A percentile compares a stretch with the other conserved stretches of the same genome.
Conservation (phyloP, 2,888 invertebrate genomes). For the Spisula solida region DNA sequence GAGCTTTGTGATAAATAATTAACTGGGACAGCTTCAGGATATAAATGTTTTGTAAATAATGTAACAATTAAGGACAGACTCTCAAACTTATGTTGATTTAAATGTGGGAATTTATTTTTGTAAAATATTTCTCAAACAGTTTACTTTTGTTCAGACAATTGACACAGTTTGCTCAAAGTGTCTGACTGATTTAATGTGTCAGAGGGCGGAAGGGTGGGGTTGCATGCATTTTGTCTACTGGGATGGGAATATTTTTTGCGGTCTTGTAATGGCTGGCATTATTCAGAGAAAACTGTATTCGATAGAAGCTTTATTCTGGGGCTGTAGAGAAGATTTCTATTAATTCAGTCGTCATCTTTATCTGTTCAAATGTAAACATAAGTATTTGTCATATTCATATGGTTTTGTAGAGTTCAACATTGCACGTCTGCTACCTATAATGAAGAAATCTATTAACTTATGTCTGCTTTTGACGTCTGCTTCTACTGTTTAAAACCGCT, state of each 20-base stretch:
- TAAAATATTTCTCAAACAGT: no score
- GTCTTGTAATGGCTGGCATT: no score
- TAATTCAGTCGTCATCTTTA: no score
- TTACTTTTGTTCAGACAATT: no score
- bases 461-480: conserved; percentile 24
- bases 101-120: neutral
- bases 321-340: no score
- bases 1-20: conserved; percentile 14
- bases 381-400: conserved; percentile 21
- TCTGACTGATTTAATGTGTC: no score
- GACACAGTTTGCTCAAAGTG: no score
- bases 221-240: no score
- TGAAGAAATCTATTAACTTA: conserved; percentile 30
- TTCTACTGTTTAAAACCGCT: conserved; percentile 11
- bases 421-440: neutral
- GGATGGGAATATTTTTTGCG: no score
- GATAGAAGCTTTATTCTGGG: no score
- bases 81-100: neutral
- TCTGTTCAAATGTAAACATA: neutral
- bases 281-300: no score
- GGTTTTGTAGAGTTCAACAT: neutral
- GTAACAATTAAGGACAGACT: neutral
- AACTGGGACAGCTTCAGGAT: neutral
- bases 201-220: no score
- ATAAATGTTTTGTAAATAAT: neutral